phyloP scores from a whole-genome alignment of 2,797 vertebrate species.

The Gastrophryne carolinensis region DNA sequence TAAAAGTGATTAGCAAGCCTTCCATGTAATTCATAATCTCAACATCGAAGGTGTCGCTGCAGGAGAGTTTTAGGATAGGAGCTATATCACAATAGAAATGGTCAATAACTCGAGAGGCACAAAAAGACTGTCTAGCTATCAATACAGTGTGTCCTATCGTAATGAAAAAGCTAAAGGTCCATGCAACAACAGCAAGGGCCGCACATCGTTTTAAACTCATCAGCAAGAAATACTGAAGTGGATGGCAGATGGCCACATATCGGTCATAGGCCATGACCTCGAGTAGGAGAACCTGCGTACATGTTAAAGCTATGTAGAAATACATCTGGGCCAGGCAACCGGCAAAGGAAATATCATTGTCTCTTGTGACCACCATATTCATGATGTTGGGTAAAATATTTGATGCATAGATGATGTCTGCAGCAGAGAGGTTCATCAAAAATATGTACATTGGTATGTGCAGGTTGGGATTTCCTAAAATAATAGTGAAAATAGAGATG shows the following conservation, averaged over 20 bases:
- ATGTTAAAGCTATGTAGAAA: conserved; percentile 17
- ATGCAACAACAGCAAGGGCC: background rate
- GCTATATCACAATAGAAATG: conserved; percentile 38
- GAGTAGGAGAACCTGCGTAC: conserved; percentile 10
- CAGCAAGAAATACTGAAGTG: background rate
- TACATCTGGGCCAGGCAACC: conserved; percentile 32
- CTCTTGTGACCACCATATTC: background rate
- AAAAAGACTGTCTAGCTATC: conserved; percentile 5
- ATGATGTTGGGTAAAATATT: conserved; percentile 28
- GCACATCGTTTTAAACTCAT: background rate
- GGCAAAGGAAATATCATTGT: background rate
- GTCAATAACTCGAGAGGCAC: background rate
- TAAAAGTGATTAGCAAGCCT: background rate
- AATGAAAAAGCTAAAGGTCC: conserved; percentile 9
- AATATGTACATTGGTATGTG: conserved; percentile 40
- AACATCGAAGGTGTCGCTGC: conserved; percentile 21
- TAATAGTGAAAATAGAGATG: background rate
- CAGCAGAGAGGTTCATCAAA: conserved; percentile 22
- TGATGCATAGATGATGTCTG: conserved; percentile 20
- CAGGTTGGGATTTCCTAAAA: background rate
- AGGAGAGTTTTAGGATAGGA: conserved; percentile 24
- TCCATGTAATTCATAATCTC: conserved; percentile 28
- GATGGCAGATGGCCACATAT: conserved; percentile 34
- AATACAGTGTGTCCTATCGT: conserved; percentile 6
- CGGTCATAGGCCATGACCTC: conserved; percentile 37